Evolutionary conservation across 2,113 vertebrate genomes (phyloP), one percentile per base, ranked within the genome.

Genomic region (Mastomys natalensis): DNA sequence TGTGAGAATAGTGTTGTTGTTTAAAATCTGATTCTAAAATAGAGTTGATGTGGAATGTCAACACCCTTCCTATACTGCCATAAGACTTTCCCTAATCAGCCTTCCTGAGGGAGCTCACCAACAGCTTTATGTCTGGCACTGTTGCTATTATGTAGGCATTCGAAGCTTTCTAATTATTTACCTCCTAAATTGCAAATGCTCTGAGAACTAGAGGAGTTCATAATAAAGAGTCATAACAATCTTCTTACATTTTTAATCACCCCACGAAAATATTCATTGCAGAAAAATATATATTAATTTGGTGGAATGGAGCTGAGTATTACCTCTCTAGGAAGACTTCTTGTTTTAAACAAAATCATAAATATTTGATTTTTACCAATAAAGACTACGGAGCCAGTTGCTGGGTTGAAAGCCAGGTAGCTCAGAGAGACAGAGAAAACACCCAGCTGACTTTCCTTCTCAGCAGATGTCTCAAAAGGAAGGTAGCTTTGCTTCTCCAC

Each of bases 1-100:
- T 13, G 3, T 82, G 40, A 10, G 37, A 43, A 95, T 34, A 91
- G 0, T 95, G 15, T 88, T 55, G 3, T 53, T 93, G 1, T 76
- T 84, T 90, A 76, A 66, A 94, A 78, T 64, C 3, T 19, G 7
- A 85, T 13, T 92, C 34, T 86, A 93, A 91, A 90, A 43, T 66
- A 40, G 19, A 73, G 68, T 93, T 29, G 66, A 0, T 6, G 7
- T 51, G 24, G 22, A 84, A 26, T 21, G 13, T 70, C 34, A n/a
- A 93, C 8, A 55, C 21, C 13, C 43, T 96, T 90, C 17, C 10
- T 82, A 5, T 53, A 19, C 95, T 90, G 70, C 37, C 11, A 77
- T 72, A 74, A 92, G 48, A 3, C 0, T 89, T 73, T 74, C 53
- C 40, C 24, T 51, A 82, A 48, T 15, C n/a, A 74, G 19, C 24